Evolutionary conservation across 2,113 vertebrate species (phyloP).

Genomic region (Tamias sibiricus): DNA sequence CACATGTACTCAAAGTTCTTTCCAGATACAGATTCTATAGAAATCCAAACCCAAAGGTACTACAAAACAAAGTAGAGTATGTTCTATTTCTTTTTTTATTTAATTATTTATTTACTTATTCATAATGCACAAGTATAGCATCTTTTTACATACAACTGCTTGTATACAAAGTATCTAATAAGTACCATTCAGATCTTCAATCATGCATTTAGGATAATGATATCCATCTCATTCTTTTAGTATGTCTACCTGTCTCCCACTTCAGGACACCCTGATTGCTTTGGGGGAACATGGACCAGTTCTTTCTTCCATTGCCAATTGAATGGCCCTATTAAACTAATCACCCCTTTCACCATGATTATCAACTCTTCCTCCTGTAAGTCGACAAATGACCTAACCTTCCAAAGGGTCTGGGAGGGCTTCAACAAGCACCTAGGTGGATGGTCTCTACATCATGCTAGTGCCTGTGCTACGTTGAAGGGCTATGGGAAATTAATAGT

Average conservation of each 20-base stretch:
- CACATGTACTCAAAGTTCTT: not conserved
- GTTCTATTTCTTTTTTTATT: not conserved
- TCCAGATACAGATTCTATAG: not conserved
- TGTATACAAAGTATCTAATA: too few relatives aligned
- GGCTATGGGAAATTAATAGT: conserved; percentile 73
- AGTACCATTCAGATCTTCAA: too few relatives aligned
- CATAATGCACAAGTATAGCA: too few relatives aligned
- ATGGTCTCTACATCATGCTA: not conserved
- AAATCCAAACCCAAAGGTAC: not conserved
- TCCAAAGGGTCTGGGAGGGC: not conserved
- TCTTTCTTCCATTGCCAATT: conserved; percentile 11
- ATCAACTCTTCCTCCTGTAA: not conserved
- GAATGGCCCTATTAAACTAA: conserved; percentile 43
- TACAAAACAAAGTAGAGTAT: not conserved
- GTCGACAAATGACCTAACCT: not conserved
- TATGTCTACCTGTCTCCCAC: not conserved
- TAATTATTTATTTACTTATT: too few relatives aligned
- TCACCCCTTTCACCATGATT: not conserved
- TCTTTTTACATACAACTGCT: too few relatives aligned
- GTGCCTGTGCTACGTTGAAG: conserved; percentile 42
- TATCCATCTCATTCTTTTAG: too few relatives aligned
- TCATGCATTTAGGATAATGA: too few relatives aligned
- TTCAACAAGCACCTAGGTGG: not conserved
- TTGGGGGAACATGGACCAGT: not conserved
- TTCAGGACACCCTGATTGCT: conserved; percentile 3